These are phyloP conservation scores for Brachypteracias leptosomus DNA, from an alignment of 2,113 vertebrate genomes.

Conservation along the genomic window DNA sequence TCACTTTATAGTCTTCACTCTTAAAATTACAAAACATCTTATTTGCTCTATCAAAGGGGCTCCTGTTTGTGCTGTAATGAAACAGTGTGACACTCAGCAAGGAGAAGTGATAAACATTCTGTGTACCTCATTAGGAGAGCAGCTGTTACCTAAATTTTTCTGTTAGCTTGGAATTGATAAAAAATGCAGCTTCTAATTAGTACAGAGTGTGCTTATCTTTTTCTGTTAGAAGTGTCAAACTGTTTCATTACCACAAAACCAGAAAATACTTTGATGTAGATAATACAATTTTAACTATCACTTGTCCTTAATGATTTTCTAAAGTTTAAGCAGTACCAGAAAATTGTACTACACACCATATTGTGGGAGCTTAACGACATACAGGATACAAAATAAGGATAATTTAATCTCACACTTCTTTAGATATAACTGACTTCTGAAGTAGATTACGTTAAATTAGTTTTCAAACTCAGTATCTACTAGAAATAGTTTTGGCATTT, in stretches of 20 bases:
- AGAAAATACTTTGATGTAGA: not conserved
- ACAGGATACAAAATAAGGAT: not conserved
- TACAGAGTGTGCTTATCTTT: constrained; percentile 8
- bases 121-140: constrained; percentile 43
- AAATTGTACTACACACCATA: not conserved
- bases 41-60: not conserved
- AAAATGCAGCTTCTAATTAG: constrained; percentile 48
- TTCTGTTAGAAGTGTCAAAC: constrained; percentile 34
- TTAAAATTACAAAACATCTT: not conserved
- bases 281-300: constrained; percentile 30
- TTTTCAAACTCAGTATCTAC: not conserved
- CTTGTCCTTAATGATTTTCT: not conserved
- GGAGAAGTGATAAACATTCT: constrained; percentile 34
- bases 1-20: not conserved
- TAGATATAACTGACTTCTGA: not conserved
- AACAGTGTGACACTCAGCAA: not conserved
- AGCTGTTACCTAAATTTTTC: constrained; percentile 51
- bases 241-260: not conserved
- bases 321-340: not conserved
- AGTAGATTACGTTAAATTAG: not conserved
- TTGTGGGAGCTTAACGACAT: not conserved
- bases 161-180: constrained; percentile 25
- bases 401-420: not conserved
- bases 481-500: not conserved
- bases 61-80: constrained; percentile 7